A percentile compares a stretch with the other conserved stretches of the same genome.
Conservation (phyloP, 1,140 invertebrate species). For the Drosophila lowei region DNA sequence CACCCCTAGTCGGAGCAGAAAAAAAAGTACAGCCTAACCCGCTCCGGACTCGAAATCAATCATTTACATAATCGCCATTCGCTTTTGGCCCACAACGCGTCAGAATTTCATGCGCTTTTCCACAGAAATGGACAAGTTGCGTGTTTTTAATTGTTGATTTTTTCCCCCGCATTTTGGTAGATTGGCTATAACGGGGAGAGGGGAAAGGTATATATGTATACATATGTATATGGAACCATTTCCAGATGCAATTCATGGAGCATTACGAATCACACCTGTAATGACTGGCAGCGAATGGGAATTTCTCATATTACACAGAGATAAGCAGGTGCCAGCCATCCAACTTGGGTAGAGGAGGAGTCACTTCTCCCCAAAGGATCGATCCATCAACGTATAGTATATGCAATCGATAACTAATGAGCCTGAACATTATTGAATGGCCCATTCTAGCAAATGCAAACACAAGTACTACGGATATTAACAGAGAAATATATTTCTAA, state of each 20-base stretch:
- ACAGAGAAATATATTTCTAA: too few relatives aligned
- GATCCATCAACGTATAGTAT: neutral
- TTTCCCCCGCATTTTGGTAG: neutral
- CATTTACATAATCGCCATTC: conserved; percentile 66
- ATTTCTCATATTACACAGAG: conserved; percentile 50
- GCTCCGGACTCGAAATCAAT: conserved; percentile 52
- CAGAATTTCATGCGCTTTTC: conserved; percentile 65
- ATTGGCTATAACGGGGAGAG: neutral
- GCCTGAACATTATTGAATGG: conserved; percentile 44
- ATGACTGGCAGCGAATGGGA: conserved; percentile 29
- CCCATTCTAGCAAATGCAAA: conserved; percentile 21
- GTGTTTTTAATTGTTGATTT: conserved; percentile 66
- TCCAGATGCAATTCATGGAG: conserved; percentile 25
- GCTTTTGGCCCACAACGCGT: conserved; percentile 38
- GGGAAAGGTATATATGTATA: too few relatives aligned
- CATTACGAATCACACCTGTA: conserved; percentile 19
- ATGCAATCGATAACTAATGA: conserved; percentile 49
- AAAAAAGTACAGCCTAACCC: conserved; percentile 57
- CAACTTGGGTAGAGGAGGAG: neutral
- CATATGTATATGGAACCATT: neutral
- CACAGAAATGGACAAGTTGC: conserved; percentile 58
- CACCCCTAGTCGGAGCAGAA: conserved; percentile 29
- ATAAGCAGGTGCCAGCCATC: conserved; percentile 41
- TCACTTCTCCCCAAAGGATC: neutral
- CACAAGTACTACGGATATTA: neutral